phyloP scores from a whole-genome alignment of 2,888 invertebrate genomes.

The Isoperla grammatica region DNA sequence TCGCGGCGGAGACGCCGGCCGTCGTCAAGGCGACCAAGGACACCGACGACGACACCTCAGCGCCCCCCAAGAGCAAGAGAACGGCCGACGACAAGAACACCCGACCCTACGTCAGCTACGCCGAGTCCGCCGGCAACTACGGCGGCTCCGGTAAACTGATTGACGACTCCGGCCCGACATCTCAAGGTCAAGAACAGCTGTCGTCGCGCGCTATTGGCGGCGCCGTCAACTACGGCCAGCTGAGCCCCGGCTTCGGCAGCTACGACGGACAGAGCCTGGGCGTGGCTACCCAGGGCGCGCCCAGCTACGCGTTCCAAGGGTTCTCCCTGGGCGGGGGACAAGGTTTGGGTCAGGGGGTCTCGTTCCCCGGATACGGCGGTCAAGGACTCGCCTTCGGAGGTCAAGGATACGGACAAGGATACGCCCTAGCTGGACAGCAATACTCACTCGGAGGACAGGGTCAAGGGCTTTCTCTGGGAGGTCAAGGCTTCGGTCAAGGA shows the following conservation, averaged over 20 bases:
- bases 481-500: constrained; percentile 1
- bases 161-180: neutral
- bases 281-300: constrained; percentile 7
- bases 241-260: constrained; percentile 10
- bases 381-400: constrained; percentile 9
- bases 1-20: constrained; percentile 2
- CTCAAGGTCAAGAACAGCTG: neutral
- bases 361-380: neutral
- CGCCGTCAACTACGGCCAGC: constrained; percentile 1
- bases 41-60: neutral
- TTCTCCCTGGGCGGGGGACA: constrained; percentile 13
- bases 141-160: neutral
- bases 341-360: neutral
- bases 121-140: neutral
- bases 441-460: neutral
- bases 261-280: neutral
- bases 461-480: neutral
- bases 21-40: neutral
- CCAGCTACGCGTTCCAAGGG: neutral
- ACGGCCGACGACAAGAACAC: neutral
- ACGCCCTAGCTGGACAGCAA: neutral
- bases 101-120: constrained; percentile 4
- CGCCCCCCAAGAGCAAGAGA: constrained; percentile 14
- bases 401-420: constrained; percentile 1
- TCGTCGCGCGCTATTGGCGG: too few species aligned